Conservation (phyloP, 35 echinoderm and acorn worm species). For the Apostichopus parvimensis region DNA sequence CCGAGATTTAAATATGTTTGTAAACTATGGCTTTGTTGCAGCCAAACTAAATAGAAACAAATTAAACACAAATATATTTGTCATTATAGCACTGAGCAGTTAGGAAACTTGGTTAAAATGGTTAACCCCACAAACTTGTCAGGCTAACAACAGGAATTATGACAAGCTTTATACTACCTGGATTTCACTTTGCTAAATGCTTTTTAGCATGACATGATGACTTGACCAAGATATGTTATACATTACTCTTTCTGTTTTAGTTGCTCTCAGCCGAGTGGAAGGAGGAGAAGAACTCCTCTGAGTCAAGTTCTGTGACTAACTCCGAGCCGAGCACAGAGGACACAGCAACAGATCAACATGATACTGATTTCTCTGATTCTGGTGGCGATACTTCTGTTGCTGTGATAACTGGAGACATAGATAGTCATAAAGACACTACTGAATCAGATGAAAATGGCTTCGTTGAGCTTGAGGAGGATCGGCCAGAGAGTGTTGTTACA, state of each 20-base stretch:
- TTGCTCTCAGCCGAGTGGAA: constrained; percentile 87
- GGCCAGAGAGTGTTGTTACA: constrained; percentile 54
- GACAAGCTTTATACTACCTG: too few relatives aligned
- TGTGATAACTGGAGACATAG: constrained; percentile 8
- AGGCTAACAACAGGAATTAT: too few relatives aligned
- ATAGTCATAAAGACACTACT: background rate
- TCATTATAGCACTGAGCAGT: too few relatives aligned
- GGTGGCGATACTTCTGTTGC: constrained; percentile 11
- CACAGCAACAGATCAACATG: constrained; percentile 53
- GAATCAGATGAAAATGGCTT: background rate
- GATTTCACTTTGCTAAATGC: too few relatives aligned
- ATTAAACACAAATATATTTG: too few relatives aligned
- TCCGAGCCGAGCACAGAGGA: constrained; percentile 83
- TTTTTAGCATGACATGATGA: too few relatives aligned
- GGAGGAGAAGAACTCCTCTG: constrained; percentile 76
- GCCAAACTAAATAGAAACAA: too few relatives aligned
- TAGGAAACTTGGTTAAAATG: too few relatives aligned
- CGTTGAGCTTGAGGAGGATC: background rate
- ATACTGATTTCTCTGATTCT: constrained; percentile 75
- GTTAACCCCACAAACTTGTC: too few relatives aligned
- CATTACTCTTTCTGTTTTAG: constrained; percentile 32
- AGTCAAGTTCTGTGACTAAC: constrained; percentile 69
- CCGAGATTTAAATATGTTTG: too few relatives aligned
- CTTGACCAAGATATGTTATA: too few relatives aligned
- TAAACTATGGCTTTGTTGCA: too few relatives aligned